phyloP scores from a whole-genome alignment of 2,113 vertebrate species.

The Ondatra zibethicus region DNA sequence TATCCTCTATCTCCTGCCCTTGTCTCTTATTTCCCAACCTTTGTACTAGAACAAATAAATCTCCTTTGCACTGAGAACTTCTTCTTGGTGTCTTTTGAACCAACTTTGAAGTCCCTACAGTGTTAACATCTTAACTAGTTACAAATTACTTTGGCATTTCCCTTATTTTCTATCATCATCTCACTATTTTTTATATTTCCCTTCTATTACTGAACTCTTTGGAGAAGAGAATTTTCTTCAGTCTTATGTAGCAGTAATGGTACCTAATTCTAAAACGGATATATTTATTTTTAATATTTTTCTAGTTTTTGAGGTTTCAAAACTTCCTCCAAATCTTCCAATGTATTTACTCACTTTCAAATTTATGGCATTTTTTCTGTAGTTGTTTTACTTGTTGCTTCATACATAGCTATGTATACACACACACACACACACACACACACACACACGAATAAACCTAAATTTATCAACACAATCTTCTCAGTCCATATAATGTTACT shows the following conservation, averaged over 20 bases:
- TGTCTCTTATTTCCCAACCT: background rate
- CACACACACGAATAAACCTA: background rate
- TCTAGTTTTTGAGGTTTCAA: background rate
- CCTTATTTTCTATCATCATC: background rate
- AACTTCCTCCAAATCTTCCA: background rate
- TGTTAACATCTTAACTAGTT: background rate
- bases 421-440: background rate
- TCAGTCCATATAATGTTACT: background rate
- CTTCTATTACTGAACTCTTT: background rate
- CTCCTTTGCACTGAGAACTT: background rate
- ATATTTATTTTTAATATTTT: background rate
- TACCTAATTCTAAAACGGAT: background rate
- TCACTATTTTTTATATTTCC: background rate
- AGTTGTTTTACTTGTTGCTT: background rate
- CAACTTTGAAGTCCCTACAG: background rate
- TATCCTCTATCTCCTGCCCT: no score
- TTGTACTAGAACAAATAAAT: background rate
- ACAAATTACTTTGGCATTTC: background rate
- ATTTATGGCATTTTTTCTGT: background rate
- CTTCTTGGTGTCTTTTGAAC: background rate
- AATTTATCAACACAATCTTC: background rate
- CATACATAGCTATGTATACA: background rate
- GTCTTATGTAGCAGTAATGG: background rate
- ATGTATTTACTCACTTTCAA: background rate
- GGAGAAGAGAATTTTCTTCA: background rate